Percentiles rank a stretch among this genome's conserved stretches.
These are phyloP conservation scores for Pocota personata DNA, from an alignment of 2,888 invertebrate species.

Conservation along the genomic window DNA sequence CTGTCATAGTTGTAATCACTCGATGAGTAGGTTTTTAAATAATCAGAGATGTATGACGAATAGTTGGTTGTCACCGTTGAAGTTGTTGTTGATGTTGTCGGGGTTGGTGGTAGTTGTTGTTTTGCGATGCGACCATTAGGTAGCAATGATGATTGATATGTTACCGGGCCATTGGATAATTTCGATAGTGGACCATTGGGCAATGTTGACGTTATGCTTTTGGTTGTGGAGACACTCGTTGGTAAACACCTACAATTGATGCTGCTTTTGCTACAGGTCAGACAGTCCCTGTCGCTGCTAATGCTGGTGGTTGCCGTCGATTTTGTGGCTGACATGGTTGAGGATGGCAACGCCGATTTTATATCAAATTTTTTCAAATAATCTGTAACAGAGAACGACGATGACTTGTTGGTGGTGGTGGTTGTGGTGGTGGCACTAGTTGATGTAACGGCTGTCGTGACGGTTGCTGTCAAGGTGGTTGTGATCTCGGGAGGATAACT, in stretches of 20 bases:
- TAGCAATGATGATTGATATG: background rate
- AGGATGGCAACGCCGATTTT: constrained; percentile 10
- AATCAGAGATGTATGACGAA: constrained; percentile 61
- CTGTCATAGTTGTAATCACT: constrained; percentile 47
- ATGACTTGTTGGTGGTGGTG: constrained; percentile 40
- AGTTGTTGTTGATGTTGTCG: background rate
- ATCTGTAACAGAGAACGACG: constrained; percentile 56
- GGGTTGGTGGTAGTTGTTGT: background rate
- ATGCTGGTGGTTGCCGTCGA: constrained; percentile 9
- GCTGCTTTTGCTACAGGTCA: constrained; percentile 10
- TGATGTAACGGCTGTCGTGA: constrained; percentile 37
- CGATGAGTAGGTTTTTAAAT: constrained; percentile 54
- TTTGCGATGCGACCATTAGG: background rate
- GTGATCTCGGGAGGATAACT: constrained; percentile 66
- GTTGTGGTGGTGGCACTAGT: constrained; percentile 40
- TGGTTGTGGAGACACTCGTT: constrained; percentile 1
- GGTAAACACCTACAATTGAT: constrained; percentile 38
- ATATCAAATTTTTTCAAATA: constrained; percentile 66
- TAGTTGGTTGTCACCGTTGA: constrained; percentile 44
- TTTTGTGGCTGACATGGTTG: background rate
- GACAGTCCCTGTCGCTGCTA: constrained; percentile 17
- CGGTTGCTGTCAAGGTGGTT: constrained; percentile 64
- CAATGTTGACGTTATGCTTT: constrained; percentile 2
- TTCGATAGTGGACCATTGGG: background rate
- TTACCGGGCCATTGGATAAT: background rate